Percentiles rank a stretch among this genome's conserved stretches.
These are phyloP conservation scores for Atherinomorus stipes DNA, from an alignment of 2,113 vertebrate species.

Conservation along the genomic window DNA sequence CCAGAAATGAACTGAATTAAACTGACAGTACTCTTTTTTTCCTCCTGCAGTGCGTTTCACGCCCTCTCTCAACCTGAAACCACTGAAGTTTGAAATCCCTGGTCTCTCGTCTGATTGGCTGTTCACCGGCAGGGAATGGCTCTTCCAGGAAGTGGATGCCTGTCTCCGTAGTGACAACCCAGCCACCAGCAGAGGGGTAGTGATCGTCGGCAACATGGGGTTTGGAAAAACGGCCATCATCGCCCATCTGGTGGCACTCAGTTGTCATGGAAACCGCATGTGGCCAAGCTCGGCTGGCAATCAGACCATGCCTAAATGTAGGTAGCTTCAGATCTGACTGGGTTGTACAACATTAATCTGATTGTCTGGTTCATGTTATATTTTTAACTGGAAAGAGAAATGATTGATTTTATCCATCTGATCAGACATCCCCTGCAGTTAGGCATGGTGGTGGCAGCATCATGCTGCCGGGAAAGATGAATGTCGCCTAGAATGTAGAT, in stretches of 20 bases:
- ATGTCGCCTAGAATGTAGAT: too few relatives aligned
- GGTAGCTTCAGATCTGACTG: slow-evolving; percentile 6
- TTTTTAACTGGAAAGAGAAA: too few relatives aligned
- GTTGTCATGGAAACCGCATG: slow-evolving; percentile 95
- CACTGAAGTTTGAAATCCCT: slow-evolving; percentile 94
- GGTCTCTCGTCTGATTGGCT: slow-evolving; percentile 93
- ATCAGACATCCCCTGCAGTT: too few relatives aligned
- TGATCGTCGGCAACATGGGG: slow-evolving; percentile 94
- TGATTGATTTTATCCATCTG: too few relatives aligned
- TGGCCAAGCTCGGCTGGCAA: slow-evolving; percentile 79
- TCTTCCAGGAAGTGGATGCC: slow-evolving; percentile 94
- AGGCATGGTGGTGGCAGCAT: too few relatives aligned
- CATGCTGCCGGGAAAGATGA: too few relatives aligned
- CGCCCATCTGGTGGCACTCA: slow-evolving; percentile 92
- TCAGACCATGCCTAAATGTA: slow-evolving; percentile 83
- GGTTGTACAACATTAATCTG: neutral
- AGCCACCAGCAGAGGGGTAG: slow-evolving; percentile 86
- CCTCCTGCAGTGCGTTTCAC: slow-evolving; percentile 71
- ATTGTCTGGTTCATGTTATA: neutral
- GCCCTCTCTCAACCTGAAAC: slow-evolving; percentile 92
- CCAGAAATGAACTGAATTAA: neutral
- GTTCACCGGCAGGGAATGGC: slow-evolving; percentile 96
- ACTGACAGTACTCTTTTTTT: neutral
- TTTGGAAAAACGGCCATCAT: slow-evolving; percentile 97
- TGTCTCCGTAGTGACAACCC: slow-evolving; percentile 86